phyloP scores from a whole-genome alignment of 2,888 invertebrate species.

The Argyra leucocephala region DNA sequence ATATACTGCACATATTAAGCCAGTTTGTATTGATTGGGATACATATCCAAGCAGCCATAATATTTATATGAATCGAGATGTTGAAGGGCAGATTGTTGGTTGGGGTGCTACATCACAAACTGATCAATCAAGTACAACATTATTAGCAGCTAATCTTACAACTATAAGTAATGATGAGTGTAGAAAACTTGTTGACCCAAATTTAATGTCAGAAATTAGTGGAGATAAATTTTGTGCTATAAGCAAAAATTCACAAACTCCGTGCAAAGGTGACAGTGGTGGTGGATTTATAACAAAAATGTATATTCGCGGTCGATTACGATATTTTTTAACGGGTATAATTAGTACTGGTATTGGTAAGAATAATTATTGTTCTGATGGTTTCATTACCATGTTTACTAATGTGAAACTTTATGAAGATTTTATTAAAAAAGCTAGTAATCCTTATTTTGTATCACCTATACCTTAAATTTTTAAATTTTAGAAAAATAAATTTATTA shows the following conservation, averaged over 20 bases:
- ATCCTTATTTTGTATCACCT: too few species aligned
- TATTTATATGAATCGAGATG: constrained; percentile 12
- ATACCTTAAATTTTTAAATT: too few species aligned
- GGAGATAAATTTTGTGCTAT: constrained; percentile 38
- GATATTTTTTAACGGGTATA: neutral
- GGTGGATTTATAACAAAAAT: constrained; percentile 27
- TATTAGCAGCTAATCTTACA: constrained; percentile 23
- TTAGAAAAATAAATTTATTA: too few species aligned
- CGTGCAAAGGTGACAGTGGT: constrained; percentile 33
- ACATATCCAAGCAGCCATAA: constrained; percentile 20
- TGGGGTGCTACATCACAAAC: constrained; percentile 25
- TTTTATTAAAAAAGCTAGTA: too few species aligned
- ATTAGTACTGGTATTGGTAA: too few species aligned
- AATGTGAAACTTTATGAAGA: too few species aligned
- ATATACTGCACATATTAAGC: constrained; percentile 33
- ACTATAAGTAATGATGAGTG: constrained; percentile 25
- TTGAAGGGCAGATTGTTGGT: constrained; percentile 25
- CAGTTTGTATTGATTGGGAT: constrained; percentile 35
- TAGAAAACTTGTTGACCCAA: constrained; percentile 16
- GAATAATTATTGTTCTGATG: too few species aligned
- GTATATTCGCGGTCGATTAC: neutral
- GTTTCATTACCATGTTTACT: too few species aligned
- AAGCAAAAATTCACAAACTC: constrained; percentile 21
- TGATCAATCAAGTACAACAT: constrained; percentile 15
- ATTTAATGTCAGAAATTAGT: constrained; percentile 24